Base-by-base conservation (phyloP, 1,140 invertebrate genomes). In the Polypedilum pembai region DNA sequence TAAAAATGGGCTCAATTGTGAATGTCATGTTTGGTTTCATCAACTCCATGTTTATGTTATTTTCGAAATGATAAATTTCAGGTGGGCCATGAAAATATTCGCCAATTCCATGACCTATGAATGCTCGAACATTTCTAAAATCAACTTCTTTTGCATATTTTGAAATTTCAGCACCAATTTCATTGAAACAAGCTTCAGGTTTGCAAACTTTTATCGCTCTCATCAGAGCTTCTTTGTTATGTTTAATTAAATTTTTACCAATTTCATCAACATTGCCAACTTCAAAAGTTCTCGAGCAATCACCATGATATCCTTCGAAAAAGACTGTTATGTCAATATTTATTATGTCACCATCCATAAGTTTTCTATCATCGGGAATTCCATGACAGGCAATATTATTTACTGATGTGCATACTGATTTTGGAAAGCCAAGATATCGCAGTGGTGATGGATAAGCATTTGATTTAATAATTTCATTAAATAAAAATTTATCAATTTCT, bases 381-480 rank as follows among this genome's bases (percentile, higher is more conserved):
- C 95, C 96, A 86, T 98, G 96, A 78, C 94, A 95, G 21, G 90
- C 92, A 8, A 98, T 91, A 84, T 98, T 96, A 80, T 98, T 98
- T 0, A 98, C 88, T 73, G 95, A 97, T 2, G 95, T 98, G 81
- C 95, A 98, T 7, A 97, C 86, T 75, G 95, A 97, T 80, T 98
- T 98, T 24, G 94, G 94, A 82, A 92, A 98, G 2, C 90, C 88
- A 74, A 85, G 86, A 80, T 97, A 98, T 79, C 90, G 87, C 10
- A 98, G 83, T 0, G 95, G 92, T 56, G 95, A 98, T 40, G 96
- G 96, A 85, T 97, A 98, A 7, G 92, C 93, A 41, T 84, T 85
- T 75, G 89, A 87, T 78, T 87, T 83, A 76, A 91, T 84, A 72
- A 92, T 89, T 74, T 89, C 78, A 21, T 90, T 83, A 82, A 96